These are phyloP conservation scores for Trichonephila clavata DNA, from an alignment of 1,140 invertebrate genomes.

Conservation along the genomic window DNA sequence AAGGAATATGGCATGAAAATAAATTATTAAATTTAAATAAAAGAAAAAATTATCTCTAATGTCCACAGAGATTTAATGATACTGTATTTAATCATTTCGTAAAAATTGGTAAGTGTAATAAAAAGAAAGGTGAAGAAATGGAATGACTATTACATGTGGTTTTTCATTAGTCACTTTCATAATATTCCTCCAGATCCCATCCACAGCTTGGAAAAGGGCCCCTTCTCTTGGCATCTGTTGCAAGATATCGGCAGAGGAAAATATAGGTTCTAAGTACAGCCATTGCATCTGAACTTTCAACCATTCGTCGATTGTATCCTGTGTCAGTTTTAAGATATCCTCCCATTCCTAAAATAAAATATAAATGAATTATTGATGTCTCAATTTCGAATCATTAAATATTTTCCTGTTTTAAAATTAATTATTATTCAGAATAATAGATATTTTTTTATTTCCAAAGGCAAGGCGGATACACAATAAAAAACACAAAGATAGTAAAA, in stretches of 20 bases:
- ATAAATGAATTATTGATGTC: not conserved
- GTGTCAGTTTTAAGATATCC: constrained; percentile 88
- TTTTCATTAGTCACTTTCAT: constrained; percentile 89
- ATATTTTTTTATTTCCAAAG: too few species aligned
- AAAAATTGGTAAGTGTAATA: not conserved
- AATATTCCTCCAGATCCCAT: constrained; percentile 89
- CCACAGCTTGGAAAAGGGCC: constrained; percentile 87
- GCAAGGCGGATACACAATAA: too few species aligned
- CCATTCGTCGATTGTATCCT: constrained; percentile 92
- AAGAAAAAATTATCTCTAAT: too few species aligned
- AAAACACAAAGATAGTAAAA: too few species aligned
- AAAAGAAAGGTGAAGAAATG: constrained; percentile 78
- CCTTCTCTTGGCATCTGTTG: constrained; percentile 96
- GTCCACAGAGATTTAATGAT: too few species aligned
- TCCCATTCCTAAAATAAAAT: constrained; percentile 86
- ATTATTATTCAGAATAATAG: too few species aligned
- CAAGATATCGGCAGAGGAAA: constrained; percentile 95
- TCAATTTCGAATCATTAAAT: too few species aligned
- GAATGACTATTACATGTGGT: constrained; percentile 88
- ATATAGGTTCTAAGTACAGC: constrained; percentile 95
- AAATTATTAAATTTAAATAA: too few species aligned
- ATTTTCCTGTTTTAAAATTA: too few species aligned
- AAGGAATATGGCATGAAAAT: too few species aligned
- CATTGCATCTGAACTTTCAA: constrained; percentile 91
- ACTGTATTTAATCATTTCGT: too few species aligned